A percentile compares a stretch with the other conserved stretches of the same genome.
Conservation (phyloP, 2,888 invertebrate genomes). For the Tanypteryx hageni region DNA sequence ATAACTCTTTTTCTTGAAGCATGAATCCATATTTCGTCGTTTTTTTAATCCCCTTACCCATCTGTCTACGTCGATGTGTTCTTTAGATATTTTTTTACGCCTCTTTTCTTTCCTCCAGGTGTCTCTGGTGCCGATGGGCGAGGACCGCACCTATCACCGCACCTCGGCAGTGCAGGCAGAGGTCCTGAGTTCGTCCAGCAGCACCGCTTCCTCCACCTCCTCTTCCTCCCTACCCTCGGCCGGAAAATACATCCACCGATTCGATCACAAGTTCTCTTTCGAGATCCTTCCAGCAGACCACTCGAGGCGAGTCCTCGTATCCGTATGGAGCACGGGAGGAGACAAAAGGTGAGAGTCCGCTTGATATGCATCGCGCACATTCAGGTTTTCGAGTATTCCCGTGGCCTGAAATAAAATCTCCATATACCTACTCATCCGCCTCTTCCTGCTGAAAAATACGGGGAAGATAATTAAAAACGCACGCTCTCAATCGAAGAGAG, state of each 20-base stretch:
- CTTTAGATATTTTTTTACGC: background rate
- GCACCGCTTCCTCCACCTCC: constrained; percentile 67
- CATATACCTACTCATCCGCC: background rate
- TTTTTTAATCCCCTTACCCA: background rate
- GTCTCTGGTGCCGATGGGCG: constrained; percentile 77
- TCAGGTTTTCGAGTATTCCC: background rate
- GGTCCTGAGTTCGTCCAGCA: background rate
- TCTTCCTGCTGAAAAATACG: background rate
- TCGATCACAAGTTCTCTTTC: constrained; percentile 87
- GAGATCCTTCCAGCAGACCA: constrained; percentile 79
- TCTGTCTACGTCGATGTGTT: background rate
- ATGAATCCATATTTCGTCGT: background rate
- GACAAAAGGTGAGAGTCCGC: constrained; percentile 10
- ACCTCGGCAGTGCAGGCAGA: constrained; percentile 80
- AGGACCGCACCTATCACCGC: constrained; percentile 85
- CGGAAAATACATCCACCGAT: constrained; percentile 78
- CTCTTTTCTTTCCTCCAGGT: constrained; percentile 75
- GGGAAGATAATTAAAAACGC: background rate
- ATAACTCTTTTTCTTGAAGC: background rate
- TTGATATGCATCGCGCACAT: background rate
- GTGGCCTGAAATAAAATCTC: background rate
- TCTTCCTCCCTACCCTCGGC: constrained; percentile 79
- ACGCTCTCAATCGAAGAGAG: background rate
- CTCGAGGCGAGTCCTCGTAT: constrained; percentile 83
- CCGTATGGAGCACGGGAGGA: constrained; percentile 86